These are phyloP conservation scores for Polypterus bichir DNA, from an alignment of 2,113 vertebrate species.

Conservation along the genomic window DNA sequence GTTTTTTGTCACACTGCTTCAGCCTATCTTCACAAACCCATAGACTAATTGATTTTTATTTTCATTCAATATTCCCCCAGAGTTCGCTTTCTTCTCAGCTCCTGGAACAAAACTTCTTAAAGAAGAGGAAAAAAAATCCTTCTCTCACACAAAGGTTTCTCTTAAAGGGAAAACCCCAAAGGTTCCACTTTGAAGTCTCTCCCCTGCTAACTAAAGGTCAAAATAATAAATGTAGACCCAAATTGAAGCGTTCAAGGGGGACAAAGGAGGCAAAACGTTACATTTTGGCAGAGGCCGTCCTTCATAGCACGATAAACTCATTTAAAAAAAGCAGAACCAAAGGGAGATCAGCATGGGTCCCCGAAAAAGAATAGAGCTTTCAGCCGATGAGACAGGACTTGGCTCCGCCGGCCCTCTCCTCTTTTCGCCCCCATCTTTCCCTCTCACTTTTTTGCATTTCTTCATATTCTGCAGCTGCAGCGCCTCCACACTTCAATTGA, in stretches of 20 bases:
- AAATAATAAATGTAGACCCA: conserved; percentile 79
- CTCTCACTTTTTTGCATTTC: conserved; percentile 22
- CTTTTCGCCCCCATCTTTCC: conserved; percentile 21
- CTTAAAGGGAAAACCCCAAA: conserved; percentile 36
- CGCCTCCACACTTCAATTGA: conserved; percentile 23
- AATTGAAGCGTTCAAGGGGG: conserved; percentile 50
- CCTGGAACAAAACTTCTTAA: conserved; percentile 52
- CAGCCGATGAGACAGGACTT: conserved; percentile 47
- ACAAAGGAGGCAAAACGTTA: conserved; percentile 67
- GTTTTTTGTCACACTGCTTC: conserved; percentile 39
- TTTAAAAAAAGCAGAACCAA: conserved; percentile 58
- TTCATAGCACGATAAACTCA: conserved; percentile 66
- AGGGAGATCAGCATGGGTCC: conserved; percentile 56
- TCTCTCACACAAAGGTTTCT: conserved; percentile 50
- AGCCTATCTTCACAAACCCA: conserved; percentile 43
- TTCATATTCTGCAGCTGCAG: conserved; percentile 27
- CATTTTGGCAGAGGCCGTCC: conserved; percentile 52
- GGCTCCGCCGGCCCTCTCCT: conserved; percentile 34
- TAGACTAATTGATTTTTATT: conserved; percentile 69
- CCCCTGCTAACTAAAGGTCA: conserved; percentile 61
- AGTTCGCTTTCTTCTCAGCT: conserved; percentile 46
- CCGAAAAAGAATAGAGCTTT: conserved; percentile 47
- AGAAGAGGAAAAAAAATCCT: conserved; percentile 30
- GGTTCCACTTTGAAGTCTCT: conserved; percentile 48
- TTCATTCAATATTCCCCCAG: conserved; percentile 51